Evolutionary conservation across 2,113 vertebrate genomes (phyloP), one percentile per base, ranked within the genome.

Genomic region (Spermophilus dauricus): DNA sequence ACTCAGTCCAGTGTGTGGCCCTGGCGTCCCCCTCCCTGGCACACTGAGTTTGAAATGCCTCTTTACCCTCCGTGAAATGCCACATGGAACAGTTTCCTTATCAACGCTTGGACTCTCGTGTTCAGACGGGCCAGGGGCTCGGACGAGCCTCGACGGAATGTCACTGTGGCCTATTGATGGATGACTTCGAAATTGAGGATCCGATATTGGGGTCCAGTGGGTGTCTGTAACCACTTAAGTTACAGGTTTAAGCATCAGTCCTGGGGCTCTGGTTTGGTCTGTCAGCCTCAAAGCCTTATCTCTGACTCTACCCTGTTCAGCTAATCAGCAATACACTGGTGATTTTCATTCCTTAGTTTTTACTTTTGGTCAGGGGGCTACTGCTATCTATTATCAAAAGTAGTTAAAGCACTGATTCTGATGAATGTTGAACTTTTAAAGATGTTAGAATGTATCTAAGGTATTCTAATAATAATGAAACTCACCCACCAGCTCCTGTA

Each of bases 161-260:
- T 2, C 11, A 13, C 2, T 45, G 0, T 2, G 28, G 42, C 30
- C n/a, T 89, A 0, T 37, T 32, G 6, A 1, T 37, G 26, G 63
- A 63, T 56, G 30, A 22, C 76, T 34, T 70, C 39, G 34, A 24
- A 63, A 12, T 77, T 37, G 39, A 69, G 24, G 70, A 24, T 87
- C 67, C 39, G 39, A 86, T 3, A 11, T 26, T 24, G 48, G 58
- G 39, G 6, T 85, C 56, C 56, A 24, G 20, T 18, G 17, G 28
- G 76, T n/a, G 4, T 39, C 53, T 73, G 2, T 26, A n/a, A n/a
- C 48, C 86, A 24, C 77, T 81, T 37, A 72, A 34, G 13, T 86
- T 75, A 61, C 61, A 56, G 56, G 56, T 56, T 20, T 56, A 20
- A 20, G 56, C 56, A 5, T 53, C 48, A 45, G 4, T 65, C 20